A percentile compares a stretch with the other conserved stretches of the same genome.
Conservation (phyloP, 1,140 invertebrate species). For the Hermetia illucens region DNA sequence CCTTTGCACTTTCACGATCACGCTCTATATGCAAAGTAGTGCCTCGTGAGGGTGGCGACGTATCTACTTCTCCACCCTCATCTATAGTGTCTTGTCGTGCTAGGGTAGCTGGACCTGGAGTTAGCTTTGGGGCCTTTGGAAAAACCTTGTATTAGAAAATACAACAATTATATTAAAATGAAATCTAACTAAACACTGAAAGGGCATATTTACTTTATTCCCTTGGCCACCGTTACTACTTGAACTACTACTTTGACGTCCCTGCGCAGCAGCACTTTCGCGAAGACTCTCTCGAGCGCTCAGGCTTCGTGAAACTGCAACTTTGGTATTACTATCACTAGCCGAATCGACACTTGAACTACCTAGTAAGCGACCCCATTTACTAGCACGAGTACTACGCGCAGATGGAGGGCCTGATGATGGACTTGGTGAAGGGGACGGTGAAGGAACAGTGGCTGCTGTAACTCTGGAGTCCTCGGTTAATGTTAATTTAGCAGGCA, state of each 20-base stretch:
- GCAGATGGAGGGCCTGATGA: slow-evolving; percentile 31
- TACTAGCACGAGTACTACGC: slow-evolving; percentile 39
- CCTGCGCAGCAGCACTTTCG: slow-evolving; percentile 33
- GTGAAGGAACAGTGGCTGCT: slow-evolving; percentile 32
- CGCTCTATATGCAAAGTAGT: slow-evolving; percentile 15
- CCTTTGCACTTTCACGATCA: slow-evolving; percentile 8
- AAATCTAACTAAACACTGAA: too few relatives aligned
- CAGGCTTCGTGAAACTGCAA: slow-evolving; percentile 49
- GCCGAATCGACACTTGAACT: slow-evolving; percentile 51
- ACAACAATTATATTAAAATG: too few relatives aligned
- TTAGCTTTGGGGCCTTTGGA: slow-evolving; percentile 55
- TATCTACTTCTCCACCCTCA: slow-evolving; percentile 49
- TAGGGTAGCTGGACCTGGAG: slow-evolving; percentile 40
- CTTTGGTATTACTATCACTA: slow-evolving; percentile 32
- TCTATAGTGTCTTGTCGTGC: slow-evolving; percentile 70
- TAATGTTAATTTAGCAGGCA: slow-evolving; percentile 30
- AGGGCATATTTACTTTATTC: slow-evolving; percentile 40
- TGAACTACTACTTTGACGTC: slow-evolving; percentile 32
- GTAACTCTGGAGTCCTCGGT: slow-evolving; percentile 30
- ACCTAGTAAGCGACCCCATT: slow-evolving; percentile 68
- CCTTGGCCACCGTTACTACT: slow-evolving; percentile 38
- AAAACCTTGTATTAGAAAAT: too few relatives aligned
- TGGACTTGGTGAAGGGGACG: slow-evolving; percentile 43
- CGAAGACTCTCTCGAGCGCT: slow-evolving; percentile 48
- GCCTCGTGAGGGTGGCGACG: slow-evolving; percentile 23